These are phyloP conservation scores for Drosophila meridionalis DNA, from an alignment of 2,888 invertebrate species.

Conservation along the genomic window DNA sequence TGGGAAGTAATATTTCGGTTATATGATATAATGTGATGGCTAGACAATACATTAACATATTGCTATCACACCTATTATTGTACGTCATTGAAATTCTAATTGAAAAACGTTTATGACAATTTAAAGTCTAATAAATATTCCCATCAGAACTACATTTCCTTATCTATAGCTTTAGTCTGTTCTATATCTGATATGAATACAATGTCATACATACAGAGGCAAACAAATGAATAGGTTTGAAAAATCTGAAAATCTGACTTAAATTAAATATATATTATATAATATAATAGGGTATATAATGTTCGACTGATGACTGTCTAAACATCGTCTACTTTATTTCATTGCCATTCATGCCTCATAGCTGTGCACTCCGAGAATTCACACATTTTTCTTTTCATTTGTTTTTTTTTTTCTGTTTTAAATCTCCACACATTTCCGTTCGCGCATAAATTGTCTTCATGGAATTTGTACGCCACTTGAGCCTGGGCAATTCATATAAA, in stretches of 20 bases:
- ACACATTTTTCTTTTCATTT: conserved; percentile 28
- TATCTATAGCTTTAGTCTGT: too few species aligned
- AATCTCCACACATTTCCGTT: conserved; percentile 40
- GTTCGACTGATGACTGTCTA: background rate
- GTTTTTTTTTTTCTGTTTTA: conserved; percentile 26
- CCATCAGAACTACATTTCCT: too few species aligned
- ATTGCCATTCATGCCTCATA: conserved; percentile 1
- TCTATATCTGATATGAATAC: too few species aligned
- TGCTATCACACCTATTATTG: background rate
- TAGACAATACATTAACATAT: background rate
- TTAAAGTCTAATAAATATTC: too few species aligned
- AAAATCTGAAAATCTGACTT: too few species aligned
- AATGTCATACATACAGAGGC: too few species aligned
- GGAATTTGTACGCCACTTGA: conserved; percentile 5
- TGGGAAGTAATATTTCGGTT: background rate
- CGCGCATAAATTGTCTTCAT: conserved; percentile 26
- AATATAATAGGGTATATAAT: background rate
- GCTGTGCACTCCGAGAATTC: background rate
- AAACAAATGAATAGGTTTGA: too few species aligned
- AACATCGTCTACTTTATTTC: background rate
- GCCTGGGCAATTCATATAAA: conserved; percentile 12
- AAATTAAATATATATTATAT: too few species aligned
- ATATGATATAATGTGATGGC: background rate
- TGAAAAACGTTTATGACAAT: too few species aligned
- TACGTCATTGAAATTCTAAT: too few species aligned